These are phyloP conservation scores for Bathynomus jamesi DNA, from an alignment of 1,140 invertebrate genomes.

Conservation along the genomic window DNA sequence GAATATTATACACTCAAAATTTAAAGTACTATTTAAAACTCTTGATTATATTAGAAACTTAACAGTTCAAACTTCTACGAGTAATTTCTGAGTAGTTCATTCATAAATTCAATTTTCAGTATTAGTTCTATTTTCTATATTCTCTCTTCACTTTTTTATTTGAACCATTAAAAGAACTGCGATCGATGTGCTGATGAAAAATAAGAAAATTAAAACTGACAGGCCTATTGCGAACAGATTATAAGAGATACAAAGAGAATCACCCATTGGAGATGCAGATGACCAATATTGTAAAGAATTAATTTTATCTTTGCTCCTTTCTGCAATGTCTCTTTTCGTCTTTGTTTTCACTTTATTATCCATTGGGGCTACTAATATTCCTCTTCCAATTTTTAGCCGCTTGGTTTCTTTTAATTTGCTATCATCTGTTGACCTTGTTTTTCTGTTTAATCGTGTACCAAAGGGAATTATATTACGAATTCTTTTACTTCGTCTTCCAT, in stretches of 20 bases:
- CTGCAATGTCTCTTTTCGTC: background rate
- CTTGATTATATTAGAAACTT: too few species aligned
- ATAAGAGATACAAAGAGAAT: background rate
- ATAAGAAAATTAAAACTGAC: background rate
- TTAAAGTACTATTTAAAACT: too few species aligned
- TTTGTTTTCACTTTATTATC: background rate
- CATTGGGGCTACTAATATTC: background rate
- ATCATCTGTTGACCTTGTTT: too few species aligned
- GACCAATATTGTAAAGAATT: too few species aligned
- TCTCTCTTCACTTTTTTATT: background rate
- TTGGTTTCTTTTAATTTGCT: too few species aligned
- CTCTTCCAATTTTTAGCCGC: background rate
- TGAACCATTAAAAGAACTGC: background rate
- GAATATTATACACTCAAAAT: too few species aligned
- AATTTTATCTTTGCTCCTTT: background rate
- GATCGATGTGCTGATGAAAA: background rate
- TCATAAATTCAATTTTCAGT: background rate
- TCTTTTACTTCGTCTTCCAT: conserved; percentile 30
- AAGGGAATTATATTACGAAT: too few species aligned
- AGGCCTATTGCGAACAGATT: background rate
- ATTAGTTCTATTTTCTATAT: background rate
- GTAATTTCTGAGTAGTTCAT: too few species aligned
- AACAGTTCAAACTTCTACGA: too few species aligned
- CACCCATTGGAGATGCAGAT: background rate
- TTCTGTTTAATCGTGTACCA: too few species aligned